Conservation (phyloP, 2,888 invertebrate genomes). For the Magallana nippona region DNA sequence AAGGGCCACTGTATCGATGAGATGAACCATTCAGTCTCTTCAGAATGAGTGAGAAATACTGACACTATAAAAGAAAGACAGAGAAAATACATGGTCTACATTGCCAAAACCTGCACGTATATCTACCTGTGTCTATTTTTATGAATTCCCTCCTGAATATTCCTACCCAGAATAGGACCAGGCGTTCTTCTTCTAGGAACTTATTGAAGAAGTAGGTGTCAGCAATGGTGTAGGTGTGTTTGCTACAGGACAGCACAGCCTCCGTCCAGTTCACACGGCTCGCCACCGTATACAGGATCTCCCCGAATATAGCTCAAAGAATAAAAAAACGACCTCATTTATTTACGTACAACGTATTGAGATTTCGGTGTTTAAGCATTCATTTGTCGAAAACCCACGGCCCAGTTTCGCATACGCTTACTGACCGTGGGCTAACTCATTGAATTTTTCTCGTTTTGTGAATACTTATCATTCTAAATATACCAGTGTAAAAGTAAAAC, state of each 20-base stretch:
- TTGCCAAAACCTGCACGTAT: not conserved
- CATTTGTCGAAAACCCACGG: no score
- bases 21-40: no score
- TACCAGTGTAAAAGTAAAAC: no score
- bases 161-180: conserved; percentile 36
- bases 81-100: no score
- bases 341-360: not conserved
- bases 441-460: no score
- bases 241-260: conserved; percentile 12
- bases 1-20: no score
- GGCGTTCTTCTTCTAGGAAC: not conserved
- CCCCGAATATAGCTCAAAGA: not conserved
- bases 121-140: conserved; percentile 15
- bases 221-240: not conserved
- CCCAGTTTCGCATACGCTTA: no score
- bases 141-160: conserved; percentile 37
- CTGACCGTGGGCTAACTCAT: no score
- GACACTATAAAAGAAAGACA: no score
- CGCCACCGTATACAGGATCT: not conserved
- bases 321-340: not conserved
- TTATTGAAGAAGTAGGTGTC: not conserved
- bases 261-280: not conserved
- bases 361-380: no score
- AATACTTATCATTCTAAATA: no score
- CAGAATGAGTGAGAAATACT: no score